phyloP scores from a whole-genome alignment of 1,140 invertebrate genomes.

The Pseudoatta argentina region DNA sequence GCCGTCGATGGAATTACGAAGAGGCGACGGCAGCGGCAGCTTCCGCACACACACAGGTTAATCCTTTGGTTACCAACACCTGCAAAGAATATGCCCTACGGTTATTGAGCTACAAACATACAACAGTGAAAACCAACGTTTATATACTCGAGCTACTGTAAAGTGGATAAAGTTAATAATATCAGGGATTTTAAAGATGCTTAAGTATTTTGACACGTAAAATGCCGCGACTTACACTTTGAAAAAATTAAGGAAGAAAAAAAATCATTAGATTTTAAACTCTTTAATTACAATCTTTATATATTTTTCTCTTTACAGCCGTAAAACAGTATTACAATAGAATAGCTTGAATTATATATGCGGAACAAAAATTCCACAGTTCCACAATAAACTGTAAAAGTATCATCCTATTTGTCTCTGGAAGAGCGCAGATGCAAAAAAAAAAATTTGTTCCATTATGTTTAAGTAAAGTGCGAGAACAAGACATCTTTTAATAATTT shows the following conservation, averaged over 20 bases:
- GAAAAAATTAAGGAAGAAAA: not conserved
- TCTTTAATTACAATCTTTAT: not conserved
- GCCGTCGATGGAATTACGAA: conserved; percentile 59
- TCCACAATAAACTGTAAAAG: conserved; percentile 40
- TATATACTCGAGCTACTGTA: not conserved
- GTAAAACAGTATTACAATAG: not conserved
- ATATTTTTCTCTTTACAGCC: not conserved
- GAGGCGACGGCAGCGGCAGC: conserved; percentile 8
- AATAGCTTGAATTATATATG: not conserved
- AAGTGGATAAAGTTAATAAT: conserved; percentile 10
- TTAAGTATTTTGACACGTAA: not conserved
- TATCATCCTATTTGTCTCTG: not conserved
- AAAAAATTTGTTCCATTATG: not conserved
- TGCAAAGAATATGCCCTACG: conserved; percentile 46
- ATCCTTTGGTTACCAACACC: conserved; percentile 73
- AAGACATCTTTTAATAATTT: conserved; percentile 36
- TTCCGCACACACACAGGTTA: conserved; percentile 76
- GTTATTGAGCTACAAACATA: conserved; percentile 33
- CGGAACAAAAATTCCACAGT: conserved; percentile 10
- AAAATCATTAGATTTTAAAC: too few species aligned
- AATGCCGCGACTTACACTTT: not conserved
- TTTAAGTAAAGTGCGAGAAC: conserved; percentile 8
- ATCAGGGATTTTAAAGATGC: not conserved
- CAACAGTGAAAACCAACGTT: conserved; percentile 15
- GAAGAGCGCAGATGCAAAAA: not conserved